Conservation (phyloP, 2,888 invertebrate genomes). For the Arctia plantaginis region DNA sequence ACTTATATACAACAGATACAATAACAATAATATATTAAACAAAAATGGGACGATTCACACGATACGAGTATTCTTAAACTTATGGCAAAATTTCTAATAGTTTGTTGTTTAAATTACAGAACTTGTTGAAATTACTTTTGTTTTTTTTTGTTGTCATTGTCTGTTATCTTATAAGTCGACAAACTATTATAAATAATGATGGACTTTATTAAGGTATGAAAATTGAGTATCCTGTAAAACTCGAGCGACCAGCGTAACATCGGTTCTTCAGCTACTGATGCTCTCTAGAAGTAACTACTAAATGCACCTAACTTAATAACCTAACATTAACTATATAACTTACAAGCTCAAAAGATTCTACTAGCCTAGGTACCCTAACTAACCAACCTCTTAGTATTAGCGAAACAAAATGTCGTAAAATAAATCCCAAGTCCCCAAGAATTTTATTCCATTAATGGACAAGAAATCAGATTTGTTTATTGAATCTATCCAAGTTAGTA, state of each 20-base stretch:
- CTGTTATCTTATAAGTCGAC: too few relatives aligned
- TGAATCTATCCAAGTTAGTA: constrained; percentile 13
- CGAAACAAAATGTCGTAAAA: background rate
- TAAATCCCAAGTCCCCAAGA: background rate
- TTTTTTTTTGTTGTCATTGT: too few relatives aligned
- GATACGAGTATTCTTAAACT: background rate
- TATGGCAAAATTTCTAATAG: background rate
- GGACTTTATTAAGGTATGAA: background rate
- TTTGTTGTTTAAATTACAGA: background rate
- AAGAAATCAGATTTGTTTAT: constrained; percentile 6
- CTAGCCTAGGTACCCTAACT: background rate
- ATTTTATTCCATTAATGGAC: background rate
- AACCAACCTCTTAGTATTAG: background rate
- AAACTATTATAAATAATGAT: background rate
- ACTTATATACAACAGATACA: background rate
- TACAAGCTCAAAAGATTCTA: background rate
- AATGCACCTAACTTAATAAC: too few relatives aligned
- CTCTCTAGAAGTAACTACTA: background rate
- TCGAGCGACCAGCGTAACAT: background rate
- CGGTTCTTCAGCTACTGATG: too few relatives aligned
- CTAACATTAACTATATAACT: too few relatives aligned
- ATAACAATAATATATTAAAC: background rate
- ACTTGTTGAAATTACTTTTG: background rate
- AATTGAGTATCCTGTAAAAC: background rate
- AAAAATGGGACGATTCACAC: background rate